Conservation (phyloP, 2,113 vertebrate species). For the Eulemur rufifrons region DNA sequence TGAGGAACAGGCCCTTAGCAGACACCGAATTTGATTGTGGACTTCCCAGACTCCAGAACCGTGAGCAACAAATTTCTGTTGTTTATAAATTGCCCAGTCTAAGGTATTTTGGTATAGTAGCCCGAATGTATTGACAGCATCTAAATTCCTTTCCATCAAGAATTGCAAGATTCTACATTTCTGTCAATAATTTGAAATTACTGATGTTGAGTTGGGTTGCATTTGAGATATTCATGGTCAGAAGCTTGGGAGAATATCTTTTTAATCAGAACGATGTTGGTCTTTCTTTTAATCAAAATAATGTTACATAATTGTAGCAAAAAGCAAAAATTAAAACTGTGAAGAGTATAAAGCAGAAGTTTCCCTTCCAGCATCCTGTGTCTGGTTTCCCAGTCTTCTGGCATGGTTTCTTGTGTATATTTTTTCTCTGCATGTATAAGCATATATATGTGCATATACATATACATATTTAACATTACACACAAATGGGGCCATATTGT, state of each 20-base stretch:
- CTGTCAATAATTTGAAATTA: background rate
- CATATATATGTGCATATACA: background rate
- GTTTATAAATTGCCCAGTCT: background rate
- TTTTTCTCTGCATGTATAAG: background rate
- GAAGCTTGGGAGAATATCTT: background rate
- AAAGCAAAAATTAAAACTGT: background rate
- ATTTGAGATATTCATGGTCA: background rate
- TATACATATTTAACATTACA: background rate
- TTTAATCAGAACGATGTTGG: background rate
- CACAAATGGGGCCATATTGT: background rate
- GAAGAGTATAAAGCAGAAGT: constrained; percentile 9
- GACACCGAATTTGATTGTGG: background rate
- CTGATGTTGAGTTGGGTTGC: background rate
- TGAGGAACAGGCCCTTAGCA: background rate
- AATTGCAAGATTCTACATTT: background rate
- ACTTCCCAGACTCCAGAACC: background rate
- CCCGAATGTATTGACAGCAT: background rate
- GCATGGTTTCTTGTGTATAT: background rate
- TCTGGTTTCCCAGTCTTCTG: background rate
- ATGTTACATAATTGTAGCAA: background rate
- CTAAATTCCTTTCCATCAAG: background rate
- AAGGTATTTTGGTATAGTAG: background rate
- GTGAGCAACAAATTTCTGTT: background rate
- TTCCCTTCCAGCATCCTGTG: background rate
- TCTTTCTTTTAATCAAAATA: background rate